Percentiles rank a stretch among this genome's conserved stretches.
Evolutionary conservation across 2,113 vertebrate species (phyloP).

Genomic region (Cyanoliseus patagonus): DNA sequence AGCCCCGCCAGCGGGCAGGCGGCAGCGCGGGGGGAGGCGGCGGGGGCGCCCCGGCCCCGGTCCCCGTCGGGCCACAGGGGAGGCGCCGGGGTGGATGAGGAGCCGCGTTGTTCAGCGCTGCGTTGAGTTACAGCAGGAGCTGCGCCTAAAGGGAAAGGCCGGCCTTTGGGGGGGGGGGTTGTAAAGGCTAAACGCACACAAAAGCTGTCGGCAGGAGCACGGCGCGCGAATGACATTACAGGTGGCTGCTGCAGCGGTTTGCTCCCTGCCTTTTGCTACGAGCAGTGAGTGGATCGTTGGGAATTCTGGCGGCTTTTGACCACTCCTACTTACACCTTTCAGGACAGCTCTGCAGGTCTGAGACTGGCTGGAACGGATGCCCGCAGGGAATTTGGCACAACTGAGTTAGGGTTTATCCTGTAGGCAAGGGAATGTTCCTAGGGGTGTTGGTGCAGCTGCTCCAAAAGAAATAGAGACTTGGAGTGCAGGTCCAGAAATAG

Average conservation of each 20-base stretch:
- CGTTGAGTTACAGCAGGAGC: not conserved
- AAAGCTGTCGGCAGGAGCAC: not conserved
- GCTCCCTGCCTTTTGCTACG: rapidly evolving
- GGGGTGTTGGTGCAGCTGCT: rapidly evolving
- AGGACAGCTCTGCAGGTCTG: not conserved
- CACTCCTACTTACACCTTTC: not conserved
- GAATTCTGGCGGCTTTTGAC: not conserved
- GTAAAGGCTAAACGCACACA: not conserved
- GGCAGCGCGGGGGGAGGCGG: not conserved
- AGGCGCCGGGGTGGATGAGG: not conserved
- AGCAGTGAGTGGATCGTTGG: rapidly evolving
- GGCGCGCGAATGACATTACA: not conserved
- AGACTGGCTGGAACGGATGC: not conserved
- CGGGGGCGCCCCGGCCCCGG: not conserved
- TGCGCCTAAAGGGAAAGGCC: not conserved
- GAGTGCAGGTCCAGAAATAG: not conserved
- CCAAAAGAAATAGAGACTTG: not conserved
- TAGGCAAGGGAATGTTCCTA: not conserved
- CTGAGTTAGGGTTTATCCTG: not conserved
- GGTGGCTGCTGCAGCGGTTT: not conserved
- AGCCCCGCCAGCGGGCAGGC: not conserved
- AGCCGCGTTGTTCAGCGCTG: too few relatives aligned
- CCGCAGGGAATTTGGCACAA: not conserved
- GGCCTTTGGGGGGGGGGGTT: not conserved
- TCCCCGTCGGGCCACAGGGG: too few relatives aligned